Evolutionary conservation across 2,113 vertebrate genomes (phyloP), one percentile per base, ranked within the genome.

Genomic region (Atlantisia rogersi): DNA sequence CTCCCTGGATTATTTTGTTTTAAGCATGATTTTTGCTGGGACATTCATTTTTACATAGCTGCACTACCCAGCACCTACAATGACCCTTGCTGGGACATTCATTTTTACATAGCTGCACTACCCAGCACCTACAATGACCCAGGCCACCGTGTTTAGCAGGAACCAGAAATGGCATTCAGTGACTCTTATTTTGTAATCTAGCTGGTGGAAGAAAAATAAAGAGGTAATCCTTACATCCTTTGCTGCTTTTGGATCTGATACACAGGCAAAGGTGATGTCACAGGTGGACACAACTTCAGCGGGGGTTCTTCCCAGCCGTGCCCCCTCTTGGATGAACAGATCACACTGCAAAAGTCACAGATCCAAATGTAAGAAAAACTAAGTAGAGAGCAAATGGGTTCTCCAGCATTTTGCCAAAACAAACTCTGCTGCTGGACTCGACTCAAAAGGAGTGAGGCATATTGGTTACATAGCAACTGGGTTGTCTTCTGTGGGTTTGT

Each of bases 191-290:
- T 91, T 37, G 28, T 21, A 69, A 48, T 71, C 76, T 68, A 92
- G 63, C 40, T 17, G 79, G 73, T 10, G 12, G 58, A 69, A 26
- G 74, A 91, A 92, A 84, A 94, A 59, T 92, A 94, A 97, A 97
- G 94, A 97, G 94, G 59, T 95, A 96, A 97, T 97, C 99, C 99
- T 98, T 98, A 99, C 99, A 97, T 99, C 99, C 97, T 99, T 98
- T 84, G 99, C 99, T 80, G 99, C 99, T 95, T 99, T 99, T 50
- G 99, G 99, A 96, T 99, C 99, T 32, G 99, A 99, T 44, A 99
- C 99, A 32, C 99, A 99, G 96, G 99, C 99, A 96, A 99, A 99
- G 3, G 99, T 99, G 98, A 99, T 99, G 96, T 99, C 99, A 95
- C 99, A 99, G 96, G 99, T 99, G 39, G 99, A 99, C 31, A 99